Evolutionary conservation across 2,888 invertebrate species (phyloP), one percentile per base, ranked within the genome.

Genomic region (Drosophila mimetica): DNA sequence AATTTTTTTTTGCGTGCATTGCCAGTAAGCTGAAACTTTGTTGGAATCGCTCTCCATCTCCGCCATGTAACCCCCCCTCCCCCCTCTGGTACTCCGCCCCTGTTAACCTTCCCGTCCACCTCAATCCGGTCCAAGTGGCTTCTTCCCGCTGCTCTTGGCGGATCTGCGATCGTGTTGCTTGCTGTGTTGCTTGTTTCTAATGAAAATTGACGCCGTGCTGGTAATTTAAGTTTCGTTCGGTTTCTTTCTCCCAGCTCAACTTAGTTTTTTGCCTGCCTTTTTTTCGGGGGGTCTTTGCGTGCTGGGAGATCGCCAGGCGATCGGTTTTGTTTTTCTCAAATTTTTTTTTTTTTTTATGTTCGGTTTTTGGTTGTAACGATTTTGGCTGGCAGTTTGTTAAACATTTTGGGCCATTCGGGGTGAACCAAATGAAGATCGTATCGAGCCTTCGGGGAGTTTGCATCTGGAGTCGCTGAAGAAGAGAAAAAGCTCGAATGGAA

Each of bases 121-220:
- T 60, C 63, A 79, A 87, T 87, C 87, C 86, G 80, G 82, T 85
- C 82, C 65, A 50, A 67, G 72, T 34, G 30, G 66, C 57, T 34
- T 63, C 64, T 39, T 25, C 53, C 9, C 41, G 18, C 37, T 50
- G 8, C 37, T 37, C 44, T 44, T 60, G 34, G 44, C 42, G 36
- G 55, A 59, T 66, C 70, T 39, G 32, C 13, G 73, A 72, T 64
- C 60, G 76, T 73, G 67, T 66, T 74, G 76, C 36, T 42, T 13
- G 20, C 36, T 46, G 57, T 65, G 57, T 65, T 79, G 81, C 77
- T 81, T 79, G 59, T 75, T 83, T 83, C 88, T 83, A 88, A 88
- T 83, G 83, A 83, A 83, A 83, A 88, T 77, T 83, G 88, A 83
- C 85, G 88, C 83, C 86, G 83, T 75, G 75, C 64, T 83, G 80